Base-by-base conservation (phyloP, 2,888 invertebrate genomes). In the Smittia aterrima region DNA sequence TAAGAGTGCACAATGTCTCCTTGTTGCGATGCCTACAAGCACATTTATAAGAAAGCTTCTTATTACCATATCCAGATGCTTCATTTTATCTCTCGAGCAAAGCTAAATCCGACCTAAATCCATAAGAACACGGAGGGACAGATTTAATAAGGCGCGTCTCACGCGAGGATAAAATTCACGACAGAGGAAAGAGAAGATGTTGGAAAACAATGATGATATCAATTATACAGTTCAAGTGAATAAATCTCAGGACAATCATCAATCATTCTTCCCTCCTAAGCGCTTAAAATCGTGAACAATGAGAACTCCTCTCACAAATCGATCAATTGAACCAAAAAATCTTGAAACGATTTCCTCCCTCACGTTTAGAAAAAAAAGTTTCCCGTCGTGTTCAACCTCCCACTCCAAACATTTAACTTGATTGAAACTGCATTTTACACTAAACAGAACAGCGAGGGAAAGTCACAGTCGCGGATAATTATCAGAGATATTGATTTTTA, bases 141-240 rank as follows among this genome's bases (percentile, higher is more conserved):
- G 58, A 58, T 58, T 58, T 22, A 58, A 22, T 3, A 22, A 18
- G 18, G 58, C 58, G 47, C 47, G 11, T n/a, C n/a, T n/a, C n/a
- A 38, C 38, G 47, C 16, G 13, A 58, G 58, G 58, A 58, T 58
- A 22, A 58, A 58, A 58, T 9, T 3, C 9, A 22, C 58, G 58
- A 18, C 11, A n/a, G 47, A 3, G 47, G 47, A 11, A 16, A 32
- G 9, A 32, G 4, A 16, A 16, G 54, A 71, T 16, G 25, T 47
- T 47, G 47, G 47, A 47, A 68, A 70, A 54, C 70, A 70, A 70
- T 70, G 72, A 72, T 72, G 72, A 54, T 72, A 72, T 72, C 72
- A 72, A 72, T 72, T 72, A 72, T 72, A 58, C 72, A 72, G 72
- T 62, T 72, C 72, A 72, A 72, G 72, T 72, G 72, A 72, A 72